Base-by-base conservation (phyloP, 1,140 invertebrate species). In the Goniozus legneri region DNA sequence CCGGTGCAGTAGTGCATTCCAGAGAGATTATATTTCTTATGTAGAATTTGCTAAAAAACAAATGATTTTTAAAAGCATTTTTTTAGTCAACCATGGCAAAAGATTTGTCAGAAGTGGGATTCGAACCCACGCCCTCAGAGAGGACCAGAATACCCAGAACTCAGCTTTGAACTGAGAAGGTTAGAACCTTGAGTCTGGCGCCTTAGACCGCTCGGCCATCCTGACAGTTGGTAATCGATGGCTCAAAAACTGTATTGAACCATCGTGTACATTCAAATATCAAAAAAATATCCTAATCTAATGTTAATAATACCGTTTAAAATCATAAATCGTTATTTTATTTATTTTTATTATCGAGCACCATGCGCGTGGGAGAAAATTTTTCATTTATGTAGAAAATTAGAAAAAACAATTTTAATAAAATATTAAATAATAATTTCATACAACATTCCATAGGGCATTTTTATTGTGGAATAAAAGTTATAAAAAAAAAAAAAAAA, bases 191-290 rank as follows among this genome's bases (percentile, higher is more conserved):
- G 58, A 61, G 58, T 60, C 59, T 61, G 58, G 59, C 59, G 59
- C 59, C 59, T 61, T 61, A 60, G 59, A 61, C 59, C 59, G 59
- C 59, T 61, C 59, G 59, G 59, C 59, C 59, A 61, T 61, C 52
- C 55, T 57, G 51, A 54, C 51, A 44, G 2, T 22, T 43, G 40
- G 0, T n/a, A 1, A 1, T 0, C 0, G 7, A 0, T 2, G 24
- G 6, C 41, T 16, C 3, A 40, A 24, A 15, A 14, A 24, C 3
- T 15, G 22, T 24, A 8, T 40, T 14, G n/a, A n/a, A 30, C 38
- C 16, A 24, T n/a, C 27, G 21, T n/a, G n/a, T n/a, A n/a, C n/a
- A n/a, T n/a, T n/a, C n/a, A n/a, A n/a, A n/a, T n/a, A n/a, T n/a
- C n/a, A n/a, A n/a, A n/a, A n/a, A n/a, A n/a, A n/a, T n/a, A n/a